Evolutionary conservation across 2,888 invertebrate species (phyloP), one percentile per base, ranked within the genome.

Genomic region (Oasisia sp.): DNA sequence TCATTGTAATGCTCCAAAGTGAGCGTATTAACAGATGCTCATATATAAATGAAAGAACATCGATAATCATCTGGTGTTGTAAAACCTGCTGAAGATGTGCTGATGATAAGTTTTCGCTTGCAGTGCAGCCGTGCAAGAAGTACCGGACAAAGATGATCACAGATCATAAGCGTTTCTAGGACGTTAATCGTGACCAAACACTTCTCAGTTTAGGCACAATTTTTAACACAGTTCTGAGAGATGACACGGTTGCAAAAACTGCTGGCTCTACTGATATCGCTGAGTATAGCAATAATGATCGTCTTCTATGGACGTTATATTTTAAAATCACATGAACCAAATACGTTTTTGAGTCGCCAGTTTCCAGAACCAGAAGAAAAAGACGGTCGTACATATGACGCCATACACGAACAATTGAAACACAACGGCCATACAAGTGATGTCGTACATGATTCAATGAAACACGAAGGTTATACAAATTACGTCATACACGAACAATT

Each of bases 201-300:
- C 74, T 50, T 50, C 50, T 50, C 50, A 50, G 50, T 50, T 50
- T 50, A 27, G 7, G 7, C 74, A 74, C 4, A 56, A 5, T 27
- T 74, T 27, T 74, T 74, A 74, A 74, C 27, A 74, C 27, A 74
- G 27, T 4, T 19, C 74, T 27, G 7, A 27, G 27, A 74, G 27
- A 74, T 74, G 74, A 74, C 74, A n/a, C 74, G 27, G 19, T 74
- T 74, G 74, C 74, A 74, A 74, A 74, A 74, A 74, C 74, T 74
- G 74, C 74, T 74, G 19, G 74, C 74, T 74, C 74, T 74, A 74
- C 74, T 74, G 74, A 74, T 74, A 74, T 74, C 74, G 0, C 74
- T 74, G 74, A 74, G 74, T 74, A 74, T 74, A 27, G 74, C 74
- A 74, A n/a, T 38, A 38, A 38, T 74, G n/a, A 19, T 74, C 7